These are phyloP conservation scores for Cephus runcator DNA, from an alignment of 2,888 invertebrate species.

Conservation along the genomic window DNA sequence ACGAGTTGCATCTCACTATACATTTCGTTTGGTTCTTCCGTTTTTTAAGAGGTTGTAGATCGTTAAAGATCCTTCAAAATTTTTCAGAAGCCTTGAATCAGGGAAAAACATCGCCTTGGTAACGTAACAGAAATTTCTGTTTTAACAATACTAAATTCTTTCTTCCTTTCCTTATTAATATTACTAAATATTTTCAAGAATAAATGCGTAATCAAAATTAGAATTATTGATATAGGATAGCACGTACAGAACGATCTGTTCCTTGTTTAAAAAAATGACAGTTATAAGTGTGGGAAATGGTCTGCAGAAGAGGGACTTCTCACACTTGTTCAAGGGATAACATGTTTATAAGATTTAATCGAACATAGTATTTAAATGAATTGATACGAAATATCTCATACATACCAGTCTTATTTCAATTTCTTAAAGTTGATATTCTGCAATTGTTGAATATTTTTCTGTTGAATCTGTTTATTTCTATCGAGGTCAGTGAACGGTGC, in stretches of 20 bases:
- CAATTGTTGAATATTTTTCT: too few species aligned
- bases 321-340: not conserved
- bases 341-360: not conserved
- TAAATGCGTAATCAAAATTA: not conserved
- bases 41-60: too few species aligned
- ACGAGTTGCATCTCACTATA: too few species aligned
- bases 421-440: not conserved
- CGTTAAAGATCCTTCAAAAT: too few species aligned
- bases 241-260: not conserved
- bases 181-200: not conserved
- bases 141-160: not conserved
- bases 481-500: not conserved
- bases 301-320: not conserved
- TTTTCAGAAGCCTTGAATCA: too few species aligned
- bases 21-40: too few species aligned
- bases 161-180: too few species aligned
- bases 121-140: not conserved
- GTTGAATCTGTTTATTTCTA: not conserved
- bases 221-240: not conserved
- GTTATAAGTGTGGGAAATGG: not conserved
- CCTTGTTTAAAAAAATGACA: not conserved
- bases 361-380: not conserved
- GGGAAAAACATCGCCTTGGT: too few species aligned
- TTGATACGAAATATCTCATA: not conserved
- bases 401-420: not conserved